Evolutionary conservation across 1,140 invertebrate genomes (phyloP).

Genomic region (Octopus bimaculoides): DNA sequence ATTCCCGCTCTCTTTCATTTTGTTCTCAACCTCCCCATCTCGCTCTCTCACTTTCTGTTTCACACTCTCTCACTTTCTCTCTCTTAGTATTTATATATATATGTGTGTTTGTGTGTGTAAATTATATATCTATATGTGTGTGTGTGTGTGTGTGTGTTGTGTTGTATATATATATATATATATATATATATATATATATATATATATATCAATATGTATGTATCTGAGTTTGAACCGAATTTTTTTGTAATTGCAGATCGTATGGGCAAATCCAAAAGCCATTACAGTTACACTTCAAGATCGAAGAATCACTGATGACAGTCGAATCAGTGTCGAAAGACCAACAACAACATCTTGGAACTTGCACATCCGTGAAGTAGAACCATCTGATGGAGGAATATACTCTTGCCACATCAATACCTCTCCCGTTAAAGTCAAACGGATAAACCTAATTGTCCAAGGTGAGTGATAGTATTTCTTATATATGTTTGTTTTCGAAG

Average conservation of each 20-base stretch:
- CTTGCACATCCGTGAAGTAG: conserved; percentile 18
- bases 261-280: conserved; percentile 14
- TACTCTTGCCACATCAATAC: conserved; percentile 17
- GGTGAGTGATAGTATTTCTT: conserved; percentile 26
- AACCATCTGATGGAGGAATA: conserved; percentile 17
- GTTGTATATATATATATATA: neutral
- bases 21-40: too few relatives aligned
- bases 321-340: conserved; percentile 11
- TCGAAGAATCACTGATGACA: conserved; percentile 8
- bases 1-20: too few relatives aligned
- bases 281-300: conserved; percentile 9
- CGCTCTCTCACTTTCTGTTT: too few relatives aligned
- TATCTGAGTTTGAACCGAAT: neutral
- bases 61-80: too few relatives aligned
- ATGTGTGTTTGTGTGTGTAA: neutral
- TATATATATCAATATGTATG: neutral
- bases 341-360: conserved; percentile 20
- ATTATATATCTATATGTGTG: neutral
- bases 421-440: conserved; percentile 30
- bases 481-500: neutral
- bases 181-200: neutral
- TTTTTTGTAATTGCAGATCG: conserved; percentile 10
- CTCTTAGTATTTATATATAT: too few relatives aligned
- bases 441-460: conserved; percentile 32
- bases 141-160: neutral